A percentile compares a stretch with the other conserved stretches of the same genome.
Evolutionary conservation across 1,140 invertebrate species (phyloP).

Genomic region (Cyphomyrmex costatus): DNA sequence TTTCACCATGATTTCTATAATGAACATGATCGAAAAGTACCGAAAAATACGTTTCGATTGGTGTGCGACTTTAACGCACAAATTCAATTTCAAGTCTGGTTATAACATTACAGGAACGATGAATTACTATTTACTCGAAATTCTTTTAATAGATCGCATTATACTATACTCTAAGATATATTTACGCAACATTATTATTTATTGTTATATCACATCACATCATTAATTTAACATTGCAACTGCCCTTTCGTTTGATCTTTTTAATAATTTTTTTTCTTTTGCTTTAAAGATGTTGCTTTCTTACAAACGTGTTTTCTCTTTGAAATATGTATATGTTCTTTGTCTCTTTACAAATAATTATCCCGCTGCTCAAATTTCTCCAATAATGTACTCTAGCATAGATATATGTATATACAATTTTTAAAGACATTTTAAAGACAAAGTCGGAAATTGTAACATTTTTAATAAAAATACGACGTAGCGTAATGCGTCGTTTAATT

Average conservation of each 20-base stretch:
- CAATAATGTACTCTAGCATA: constrained; percentile 12
- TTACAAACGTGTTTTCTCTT: not conserved
- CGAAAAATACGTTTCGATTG: not conserved
- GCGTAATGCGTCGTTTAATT: constrained; percentile 20
- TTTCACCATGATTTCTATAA: not conserved
- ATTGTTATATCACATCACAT: constrained; percentile 80
- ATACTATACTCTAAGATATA: constrained; percentile 64
- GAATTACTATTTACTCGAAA: constrained; percentile 77
- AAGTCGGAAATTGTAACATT: constrained; percentile 13
- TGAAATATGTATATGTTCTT: not conserved
- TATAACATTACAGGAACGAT: constrained; percentile 81
- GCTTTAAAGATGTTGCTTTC: not conserved
- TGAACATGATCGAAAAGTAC: not conserved
- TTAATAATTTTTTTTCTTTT: not conserved
- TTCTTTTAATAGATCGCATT: constrained; percentile 58
- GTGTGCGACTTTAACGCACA: not conserved
- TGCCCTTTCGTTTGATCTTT: constrained; percentile 24
- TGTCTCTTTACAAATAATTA: constrained; percentile 32
- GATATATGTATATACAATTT: constrained; percentile 16
- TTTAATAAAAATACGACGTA: constrained; percentile 37
- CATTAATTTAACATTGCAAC: constrained; percentile 70
- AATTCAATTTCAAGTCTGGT: constrained; percentile 64
- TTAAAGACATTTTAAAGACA: constrained; percentile 34
- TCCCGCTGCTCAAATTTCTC: too few species aligned
- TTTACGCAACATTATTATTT: constrained; percentile 72